These are phyloP conservation scores for Ypsolopha scabrella DNA, from an alignment of 2,888 invertebrate species.

Conservation along the genomic window DNA sequence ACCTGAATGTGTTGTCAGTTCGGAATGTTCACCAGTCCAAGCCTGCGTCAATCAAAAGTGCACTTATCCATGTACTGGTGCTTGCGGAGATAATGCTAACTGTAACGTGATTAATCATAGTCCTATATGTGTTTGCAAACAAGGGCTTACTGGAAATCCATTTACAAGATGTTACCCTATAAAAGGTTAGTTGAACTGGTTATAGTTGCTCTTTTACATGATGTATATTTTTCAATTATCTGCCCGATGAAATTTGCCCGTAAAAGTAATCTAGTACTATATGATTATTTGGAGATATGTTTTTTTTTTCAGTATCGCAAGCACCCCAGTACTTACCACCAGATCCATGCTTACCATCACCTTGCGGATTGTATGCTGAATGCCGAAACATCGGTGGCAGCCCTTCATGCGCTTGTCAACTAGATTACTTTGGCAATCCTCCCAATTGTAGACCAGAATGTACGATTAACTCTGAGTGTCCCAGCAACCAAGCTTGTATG, in stretches of 20 bases:
- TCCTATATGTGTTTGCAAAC: slow-evolving; percentile 82
- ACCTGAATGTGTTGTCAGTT: slow-evolving; percentile 78
- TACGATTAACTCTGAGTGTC: slow-evolving; percentile 77
- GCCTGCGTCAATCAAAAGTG: slow-evolving; percentile 81
- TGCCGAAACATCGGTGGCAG: slow-evolving; percentile 69
- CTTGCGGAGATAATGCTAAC: slow-evolving; percentile 72
- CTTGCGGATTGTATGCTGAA: slow-evolving; percentile 74
- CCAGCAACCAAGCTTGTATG: slow-evolving; percentile 74
- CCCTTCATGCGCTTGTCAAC: slow-evolving; percentile 72
- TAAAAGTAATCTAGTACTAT: neutral
- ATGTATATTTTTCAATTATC: neutral
- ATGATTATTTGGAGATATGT: neutral
- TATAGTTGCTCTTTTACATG: neutral
- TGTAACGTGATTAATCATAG: slow-evolving; percentile 76
- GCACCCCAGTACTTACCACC: slow-evolving; percentile 27
- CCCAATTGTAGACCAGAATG: slow-evolving; percentile 79
- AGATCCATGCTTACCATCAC: slow-evolving; percentile 77
- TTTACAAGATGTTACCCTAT: slow-evolving; percentile 78
- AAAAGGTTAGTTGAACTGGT: slow-evolving; percentile 32
- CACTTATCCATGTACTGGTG: slow-evolving; percentile 73
- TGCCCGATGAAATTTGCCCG: neutral
- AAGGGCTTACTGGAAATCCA: slow-evolving; percentile 80
- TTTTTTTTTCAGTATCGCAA: slow-evolving; percentile 37
- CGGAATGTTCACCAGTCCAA: slow-evolving; percentile 73
- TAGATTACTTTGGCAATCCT: slow-evolving; percentile 72